phyloP scores from a whole-genome alignment of 1,140 invertebrate species.

The Drosophila arizonae region DNA sequence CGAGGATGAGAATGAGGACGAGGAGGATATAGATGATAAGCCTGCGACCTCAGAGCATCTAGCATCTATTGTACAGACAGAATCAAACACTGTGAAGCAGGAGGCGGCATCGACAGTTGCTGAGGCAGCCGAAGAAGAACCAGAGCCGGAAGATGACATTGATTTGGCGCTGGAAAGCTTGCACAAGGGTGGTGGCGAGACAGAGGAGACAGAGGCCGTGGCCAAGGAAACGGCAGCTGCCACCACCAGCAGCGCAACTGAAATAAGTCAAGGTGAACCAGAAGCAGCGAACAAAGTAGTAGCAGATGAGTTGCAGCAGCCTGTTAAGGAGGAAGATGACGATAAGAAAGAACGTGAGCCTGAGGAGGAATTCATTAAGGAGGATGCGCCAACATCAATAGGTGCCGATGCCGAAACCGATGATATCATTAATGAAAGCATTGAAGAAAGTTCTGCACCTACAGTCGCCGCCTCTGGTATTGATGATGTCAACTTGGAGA shows the following conservation, averaged over 20 bases:
- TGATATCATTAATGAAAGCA: not conserved
- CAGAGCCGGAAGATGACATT: slow-evolving; percentile 68
- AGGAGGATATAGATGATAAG: slow-evolving; percentile 49
- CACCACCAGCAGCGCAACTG: slow-evolving; percentile 17
- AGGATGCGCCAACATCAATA: slow-evolving; percentile 26
- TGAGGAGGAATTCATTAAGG: slow-evolving; percentile 62
- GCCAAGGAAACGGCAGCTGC: slow-evolving; percentile 9
- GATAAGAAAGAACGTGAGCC: slow-evolving; percentile 32
- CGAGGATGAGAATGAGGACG: slow-evolving; percentile 79
- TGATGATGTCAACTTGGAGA: slow-evolving; percentile 57
- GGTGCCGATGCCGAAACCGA: not conserved
- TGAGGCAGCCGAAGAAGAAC: slow-evolving; percentile 25
- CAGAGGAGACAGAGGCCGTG: slow-evolving; percentile 23
- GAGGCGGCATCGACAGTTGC: slow-evolving; percentile 18
- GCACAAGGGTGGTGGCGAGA: slow-evolving; percentile 56
- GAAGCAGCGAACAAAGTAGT: slow-evolving; percentile 32
- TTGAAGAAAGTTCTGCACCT: slow-evolving; percentile 16
- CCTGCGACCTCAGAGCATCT: slow-evolving; percentile 39
- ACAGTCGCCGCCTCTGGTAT: not conserved
- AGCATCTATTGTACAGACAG: slow-evolving; percentile 10
- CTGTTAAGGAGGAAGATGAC: slow-evolving; percentile 6
- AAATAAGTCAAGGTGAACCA: slow-evolving; percentile 8
- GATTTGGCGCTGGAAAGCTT: slow-evolving; percentile 68
- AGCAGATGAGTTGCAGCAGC: slow-evolving; percentile 12
- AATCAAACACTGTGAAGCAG: slow-evolving; percentile 27